phyloP scores from a whole-genome alignment of 2,888 invertebrate genomes.

The Furcula furcula region DNA sequence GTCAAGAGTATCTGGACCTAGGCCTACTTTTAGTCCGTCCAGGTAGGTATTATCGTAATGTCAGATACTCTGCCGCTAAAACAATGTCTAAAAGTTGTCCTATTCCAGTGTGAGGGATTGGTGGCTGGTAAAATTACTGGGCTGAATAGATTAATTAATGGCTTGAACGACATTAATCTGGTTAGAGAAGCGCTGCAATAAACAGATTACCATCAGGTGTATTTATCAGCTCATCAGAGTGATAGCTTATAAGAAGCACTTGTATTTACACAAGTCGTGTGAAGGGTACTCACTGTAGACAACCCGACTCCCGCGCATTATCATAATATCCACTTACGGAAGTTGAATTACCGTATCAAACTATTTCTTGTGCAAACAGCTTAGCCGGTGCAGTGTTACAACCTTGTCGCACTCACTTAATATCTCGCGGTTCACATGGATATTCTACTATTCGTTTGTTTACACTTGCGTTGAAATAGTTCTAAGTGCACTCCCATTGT shows the following conservation, averaged over 20 bases:
- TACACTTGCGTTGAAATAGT: constrained; percentile 32
- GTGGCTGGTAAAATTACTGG: too few relatives aligned
- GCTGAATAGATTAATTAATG: too few relatives aligned
- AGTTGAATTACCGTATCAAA: constrained; percentile 66
- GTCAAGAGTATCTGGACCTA: too few relatives aligned
- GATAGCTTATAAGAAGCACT: constrained; percentile 1
- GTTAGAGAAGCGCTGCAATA: too few relatives aligned
- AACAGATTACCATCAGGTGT: too few relatives aligned
- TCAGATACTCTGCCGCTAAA: too few relatives aligned
- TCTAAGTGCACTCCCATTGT: constrained; percentile 30
- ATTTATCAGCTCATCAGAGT: too few relatives aligned
- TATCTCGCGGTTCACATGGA: constrained; percentile 10
- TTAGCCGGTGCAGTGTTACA: constrained; percentile 30
- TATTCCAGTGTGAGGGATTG: too few relatives aligned
- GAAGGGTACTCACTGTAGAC: constrained; percentile 37
- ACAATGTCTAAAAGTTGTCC: too few relatives aligned
- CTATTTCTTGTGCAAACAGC: constrained; percentile 60
- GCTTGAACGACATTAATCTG: too few relatives aligned
- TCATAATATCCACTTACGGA: constrained; percentile 59
- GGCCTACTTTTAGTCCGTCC: too few relatives aligned
- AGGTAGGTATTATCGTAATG: too few relatives aligned
- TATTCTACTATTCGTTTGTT: constrained; percentile 5
- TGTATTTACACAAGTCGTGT: constrained; percentile 3
- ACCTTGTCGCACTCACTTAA: constrained; percentile 40
- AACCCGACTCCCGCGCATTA: constrained; percentile 51